Conservation (phyloP, 2,888 invertebrate genomes). For the Hypomecis punctinalis region DNA sequence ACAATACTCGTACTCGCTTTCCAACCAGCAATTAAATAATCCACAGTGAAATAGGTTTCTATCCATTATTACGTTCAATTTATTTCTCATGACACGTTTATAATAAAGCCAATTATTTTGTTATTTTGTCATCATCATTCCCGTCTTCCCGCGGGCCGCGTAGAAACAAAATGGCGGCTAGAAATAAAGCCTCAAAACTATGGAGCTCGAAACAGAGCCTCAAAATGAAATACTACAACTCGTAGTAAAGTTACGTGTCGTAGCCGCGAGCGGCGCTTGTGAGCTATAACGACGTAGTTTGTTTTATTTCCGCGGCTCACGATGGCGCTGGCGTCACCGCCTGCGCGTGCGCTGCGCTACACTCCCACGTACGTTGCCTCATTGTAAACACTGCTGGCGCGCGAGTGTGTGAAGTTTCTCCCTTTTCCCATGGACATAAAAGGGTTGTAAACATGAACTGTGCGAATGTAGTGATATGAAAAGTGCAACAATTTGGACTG, state of each 20-base stretch:
- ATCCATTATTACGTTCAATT: conserved; percentile 38
- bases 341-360: conserved; percentile 62
- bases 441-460: conserved; percentile 64
- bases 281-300: conserved; percentile 63
- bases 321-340: conserved; percentile 65
- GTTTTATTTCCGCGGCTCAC: conserved; percentile 61
- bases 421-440: conserved; percentile 62
- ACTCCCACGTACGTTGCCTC: conserved; percentile 79
- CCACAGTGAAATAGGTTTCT: conserved; percentile 38
- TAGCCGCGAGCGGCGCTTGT: conserved; percentile 63
- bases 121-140: conserved; percentile 44
- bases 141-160: conserved; percentile 52
- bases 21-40: conserved; percentile 29
- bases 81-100: conserved; percentile 49
- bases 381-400: conserved; percentile 75
- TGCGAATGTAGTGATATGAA: conserved; percentile 65
- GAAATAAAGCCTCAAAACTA: conserved; percentile 50
- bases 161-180: conserved; percentile 78
- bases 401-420: conserved; percentile 60
- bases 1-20: conserved; percentile 8
- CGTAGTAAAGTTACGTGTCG: conserved; percentile 56
- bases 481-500: conserved; percentile 53
- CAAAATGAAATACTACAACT: conserved; percentile 34
- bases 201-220: conserved; percentile 32
- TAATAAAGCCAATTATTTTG: conserved; percentile 61